phyloP scores from a whole-genome alignment of 2,888 invertebrate genomes.

The Hirtodrosophila duncani region DNA sequence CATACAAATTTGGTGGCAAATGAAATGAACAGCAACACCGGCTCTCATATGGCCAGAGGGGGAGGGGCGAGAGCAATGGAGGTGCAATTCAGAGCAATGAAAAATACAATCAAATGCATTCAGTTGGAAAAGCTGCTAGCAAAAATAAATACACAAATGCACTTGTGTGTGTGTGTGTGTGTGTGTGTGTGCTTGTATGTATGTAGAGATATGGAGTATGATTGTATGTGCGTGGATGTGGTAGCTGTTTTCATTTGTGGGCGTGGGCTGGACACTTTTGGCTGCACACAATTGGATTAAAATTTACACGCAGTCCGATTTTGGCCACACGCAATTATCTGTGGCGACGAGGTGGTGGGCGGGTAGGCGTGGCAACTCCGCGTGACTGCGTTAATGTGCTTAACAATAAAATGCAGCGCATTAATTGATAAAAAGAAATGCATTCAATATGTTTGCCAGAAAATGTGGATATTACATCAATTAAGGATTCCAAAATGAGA shows the following conservation, averaged over 20 bases:
- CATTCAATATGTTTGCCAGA: conserved; percentile 5
- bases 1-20: conserved; percentile 54
- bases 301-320: conserved; percentile 66
- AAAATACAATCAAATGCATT: conserved; percentile 73
- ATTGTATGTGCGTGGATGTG: conserved; percentile 17
- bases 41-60: conserved; percentile 16
- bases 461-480: conserved; percentile 48
- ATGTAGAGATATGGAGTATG: neutral
- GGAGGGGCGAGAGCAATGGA: conserved; percentile 23
- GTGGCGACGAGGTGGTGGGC: conserved; percentile 4
- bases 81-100: conserved; percentile 55
- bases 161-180: conserved; percentile 5
- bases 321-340: conserved; percentile 65
- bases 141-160: conserved; percentile 63
- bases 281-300: conserved; percentile 73
- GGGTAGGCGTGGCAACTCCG: conserved; percentile 27
- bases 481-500: conserved; percentile 32
- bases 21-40: conserved; percentile 52
- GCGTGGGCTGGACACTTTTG: conserved; percentile 48
- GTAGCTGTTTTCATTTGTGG: conserved; percentile 46
- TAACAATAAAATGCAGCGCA: conserved; percentile 72
- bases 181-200: conserved; percentile 6
- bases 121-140: conserved; percentile 66
- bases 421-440: conserved; percentile 58
- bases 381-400: conserved; percentile 71